Evolutionary conservation across 1,140 invertebrate species (phyloP), one percentile per base, ranked within the genome.

Genomic region (Cyrtorhinus lividipennis): DNA sequence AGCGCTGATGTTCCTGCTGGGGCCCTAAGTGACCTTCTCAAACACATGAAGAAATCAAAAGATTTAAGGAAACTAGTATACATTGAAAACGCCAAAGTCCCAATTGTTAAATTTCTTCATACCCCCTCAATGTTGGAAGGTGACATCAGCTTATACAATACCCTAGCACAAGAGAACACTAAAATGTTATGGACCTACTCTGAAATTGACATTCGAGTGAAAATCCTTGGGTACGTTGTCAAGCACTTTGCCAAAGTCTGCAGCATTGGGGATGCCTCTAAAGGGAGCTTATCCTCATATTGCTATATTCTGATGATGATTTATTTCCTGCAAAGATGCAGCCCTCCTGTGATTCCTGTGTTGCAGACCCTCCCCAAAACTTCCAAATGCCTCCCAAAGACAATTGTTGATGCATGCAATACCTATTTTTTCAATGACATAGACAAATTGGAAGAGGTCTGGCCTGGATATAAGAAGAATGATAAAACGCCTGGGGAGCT

Each of bases 111-210:
- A 70, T 81, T 82, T 69, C 71, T 67, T 60, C 76, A 81, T 65
- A 62, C 67, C 18, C 62, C 68, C n/a, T 70, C 71, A 25, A 68
- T 71, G 24, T 64, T 82, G 24, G 80, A 83, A 66, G 78, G 78
- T 22, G 82, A 84, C 70, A 81, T 84, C 60, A 81, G 80, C 70
- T 68, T 83, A 10, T 82, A 82, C 66, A 83, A 84, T 70, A 75
- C 72, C 12, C 69, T 84, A 63, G 81, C 79, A 2, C 70, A 77
- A 65, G 72, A 77, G 27, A 84, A 84, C 70, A 83, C 82, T 0
- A 65, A 71, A 59, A 69, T 84, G 62, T 69, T 84, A 12, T 59
- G 70, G 26, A 69, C 72, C 2, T 84, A 84, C 68, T 69, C 75
- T 23, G 64, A 71, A 30, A 77, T 83, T 63, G 82, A 84, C 71